Percentiles rank a stretch among this genome's conserved stretches.
Conservation (phyloP, 1,140 invertebrate genomes). For the Rhagoletis zephyria region DNA sequence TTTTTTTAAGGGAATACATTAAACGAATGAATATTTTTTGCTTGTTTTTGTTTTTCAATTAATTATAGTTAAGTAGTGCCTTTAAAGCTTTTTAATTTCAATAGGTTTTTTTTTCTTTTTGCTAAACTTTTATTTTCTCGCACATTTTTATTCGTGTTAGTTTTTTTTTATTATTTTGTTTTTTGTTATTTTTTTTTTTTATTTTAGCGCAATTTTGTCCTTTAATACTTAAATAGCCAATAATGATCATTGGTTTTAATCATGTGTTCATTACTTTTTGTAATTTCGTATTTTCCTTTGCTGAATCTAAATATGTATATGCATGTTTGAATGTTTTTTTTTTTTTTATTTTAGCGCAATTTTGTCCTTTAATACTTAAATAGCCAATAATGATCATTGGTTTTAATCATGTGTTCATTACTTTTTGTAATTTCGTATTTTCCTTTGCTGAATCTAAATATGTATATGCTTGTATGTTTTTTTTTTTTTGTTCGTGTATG, state of each 20-base stretch:
- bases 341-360: no score
- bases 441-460: not conserved
- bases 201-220: not conserved
- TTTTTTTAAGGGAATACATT: not conserved
- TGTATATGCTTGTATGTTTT: not conserved
- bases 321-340: not conserved
- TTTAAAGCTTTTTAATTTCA: constrained; percentile 48
- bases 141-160: constrained; percentile 23
- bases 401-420: no score
- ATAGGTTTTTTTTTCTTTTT: constrained; percentile 29
- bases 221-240: not conserved
- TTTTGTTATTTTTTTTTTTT: not conserved
- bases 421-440: not conserved
- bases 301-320: no score
- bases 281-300: no score
- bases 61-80: constrained; percentile 43
- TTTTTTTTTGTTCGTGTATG: not conserved
- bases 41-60: not conserved
- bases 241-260: not conserved
- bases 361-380: no score
- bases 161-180: not conserved
- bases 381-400: no score
- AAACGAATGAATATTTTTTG: constrained; percentile 17
- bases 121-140: not conserved
- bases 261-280: not conserved